Evolutionary conservation across 2,888 invertebrate genomes (phyloP).

Genomic region (Adineta ricciae): DNA sequence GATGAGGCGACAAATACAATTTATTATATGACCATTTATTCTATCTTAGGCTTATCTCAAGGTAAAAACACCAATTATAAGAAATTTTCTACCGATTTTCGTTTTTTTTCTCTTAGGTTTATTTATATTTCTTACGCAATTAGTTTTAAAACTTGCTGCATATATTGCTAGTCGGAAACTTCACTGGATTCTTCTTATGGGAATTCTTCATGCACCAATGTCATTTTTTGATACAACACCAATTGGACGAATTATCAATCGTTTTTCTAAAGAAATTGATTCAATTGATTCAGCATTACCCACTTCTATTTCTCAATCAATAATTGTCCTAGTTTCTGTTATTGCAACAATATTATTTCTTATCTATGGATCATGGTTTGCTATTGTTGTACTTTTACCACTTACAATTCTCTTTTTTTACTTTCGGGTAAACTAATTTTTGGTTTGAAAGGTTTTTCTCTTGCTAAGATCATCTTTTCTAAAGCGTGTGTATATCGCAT

Average conservation of each 20-base stretch:
- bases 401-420: slow-evolving; percentile 41
- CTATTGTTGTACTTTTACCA: slow-evolving; percentile 40
- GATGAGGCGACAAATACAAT: slow-evolving; percentile 38
- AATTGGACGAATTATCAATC: slow-evolving; percentile 40
- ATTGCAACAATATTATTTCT: slow-evolving; percentile 38
- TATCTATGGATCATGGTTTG: slow-evolving; percentile 40
- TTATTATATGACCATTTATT: slow-evolving; percentile 52
- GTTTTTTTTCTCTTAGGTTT: not conserved
- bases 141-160: not conserved
- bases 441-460: too few relatives aligned
- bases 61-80: slow-evolving; percentile 36
- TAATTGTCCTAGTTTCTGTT: slow-evolving; percentile 21
- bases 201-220: slow-evolving; percentile 41
- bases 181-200: slow-evolving; percentile 38
- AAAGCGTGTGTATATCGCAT: slow-evolving; percentile 81
- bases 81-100: too few relatives aligned
- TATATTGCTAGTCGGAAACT: slow-evolving; percentile 37
- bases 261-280: slow-evolving; percentile 38
- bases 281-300: slow-evolving; percentile 36
- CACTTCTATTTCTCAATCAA: slow-evolving; percentile 20
- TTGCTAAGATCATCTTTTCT: slow-evolving; percentile 18
- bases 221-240: slow-evolving; percentile 46
- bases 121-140: not conserved
- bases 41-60: slow-evolving; percentile 46
- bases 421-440: slow-evolving; percentile 40